Base-by-base conservation (phyloP, 37 sponge, comb jelly and placozoan species). In the Spongia lamella region DNA sequence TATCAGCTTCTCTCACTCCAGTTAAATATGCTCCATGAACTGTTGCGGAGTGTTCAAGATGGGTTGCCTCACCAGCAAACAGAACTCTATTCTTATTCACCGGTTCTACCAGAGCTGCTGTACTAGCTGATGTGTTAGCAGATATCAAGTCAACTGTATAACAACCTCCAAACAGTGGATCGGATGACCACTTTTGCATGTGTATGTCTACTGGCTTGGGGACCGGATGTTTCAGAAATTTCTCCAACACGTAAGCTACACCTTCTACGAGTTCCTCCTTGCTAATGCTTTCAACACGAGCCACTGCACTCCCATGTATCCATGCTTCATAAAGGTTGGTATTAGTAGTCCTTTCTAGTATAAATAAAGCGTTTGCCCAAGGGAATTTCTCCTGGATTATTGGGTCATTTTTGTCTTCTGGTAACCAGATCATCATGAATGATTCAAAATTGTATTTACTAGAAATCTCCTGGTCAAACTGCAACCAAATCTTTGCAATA, bases 41-140 rank as follows among this genome's bases (percentile, higher is more conserved):
- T 17, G 89, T 78, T 0, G 73, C 51, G 33, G 61, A 88, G 20
- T 50, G 40, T 38, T 22, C 56, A 0, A 24, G 15, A 43, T 83
- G 76, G 0, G 89, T 88, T 38, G 89, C 84, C 56, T 88, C 89
- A 37, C 89, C 89, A 3, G 89, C 89, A 70, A 88, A 88, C 73
- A 88, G 73, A 7, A 88, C 52, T 59, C 79, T 78, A n/a, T n/a
- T n/a, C n/a, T n/a, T n/a, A n/a, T n/a, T n/a, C n/a, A 85, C 47
- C 0, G 83, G 83, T 37, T 58, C 38, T 2, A 70, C 33, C 16
- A 86, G 58, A 22, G 11, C 57, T 26, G n/a, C 56, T 36, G 43
- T 63, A 15, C 40, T 25, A 5, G n/a, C n/a, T n/a, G n/a, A n/a
- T n/a, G n/a, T n/a, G n/a, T n/a, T n/a, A n/a, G n/a, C n/a, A n/a